Base-by-base conservation (phyloP, 2,113 vertebrate species). In the Carassius carassius region DNA sequence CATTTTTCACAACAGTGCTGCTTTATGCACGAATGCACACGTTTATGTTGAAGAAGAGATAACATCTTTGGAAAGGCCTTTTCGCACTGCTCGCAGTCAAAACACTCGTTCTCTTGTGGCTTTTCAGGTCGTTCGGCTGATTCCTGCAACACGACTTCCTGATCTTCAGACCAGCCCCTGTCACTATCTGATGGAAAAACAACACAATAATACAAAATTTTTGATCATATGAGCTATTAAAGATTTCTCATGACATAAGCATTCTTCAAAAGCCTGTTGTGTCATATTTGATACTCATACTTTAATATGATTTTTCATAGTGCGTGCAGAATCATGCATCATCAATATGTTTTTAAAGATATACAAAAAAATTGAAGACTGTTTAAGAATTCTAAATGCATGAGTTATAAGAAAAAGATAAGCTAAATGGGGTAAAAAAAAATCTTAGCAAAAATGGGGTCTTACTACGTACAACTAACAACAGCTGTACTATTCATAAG, bases 1-100 rank as follows among this genome's bases (percentile, higher is more conserved):
- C 86, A 89, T 13, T 51, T 25, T 21, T 65, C 49, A 62, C 86
- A 89, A 35, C 44, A 44, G 35, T 87, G 84, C 49, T 37, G 72
- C 35, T 29, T 63, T 74, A 37, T 13, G 44, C 37, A 25, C 10
- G 54, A 75, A 78, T 79, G 81, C 11, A 37, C 29, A n/a, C 54
- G 75, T 56, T 73, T 78, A 29, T 81, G 82, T 47, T 29, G 56
- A 10, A 73, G 77, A 85, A 92, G 86, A 91, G 91, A 0, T 16
- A 86, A 85, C 90, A 92, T 70, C 90, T 86, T n/a, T 90, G 93
- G 35, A 90, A 84, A 94, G 9, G 82, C 86, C 86, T 92, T 93
- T 78, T 84, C 60, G 65, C 92, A 93, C 47, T 92, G 60, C 0
- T 92, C 75, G 0, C 93, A 94, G 1, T 69, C 73, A 56, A 91